These are phyloP conservation scores for Zaprionus lachaisei DNA, from an alignment of 1,140 invertebrate genomes.

Conservation along the genomic window DNA sequence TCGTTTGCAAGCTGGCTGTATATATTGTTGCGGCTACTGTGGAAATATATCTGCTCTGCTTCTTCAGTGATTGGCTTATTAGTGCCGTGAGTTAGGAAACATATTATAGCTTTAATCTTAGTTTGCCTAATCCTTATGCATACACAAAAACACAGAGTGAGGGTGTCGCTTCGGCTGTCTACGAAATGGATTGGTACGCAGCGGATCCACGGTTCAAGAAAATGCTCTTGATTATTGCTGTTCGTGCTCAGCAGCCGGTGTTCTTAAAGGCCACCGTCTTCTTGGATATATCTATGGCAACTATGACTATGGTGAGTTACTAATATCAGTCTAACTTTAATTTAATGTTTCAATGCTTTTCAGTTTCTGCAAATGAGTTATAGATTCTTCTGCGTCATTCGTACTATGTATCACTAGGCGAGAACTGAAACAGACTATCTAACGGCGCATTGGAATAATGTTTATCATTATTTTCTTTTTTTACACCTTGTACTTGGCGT, in stretches of 20 bases:
- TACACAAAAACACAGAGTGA: not conserved
- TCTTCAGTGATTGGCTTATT: conserved; percentile 17
- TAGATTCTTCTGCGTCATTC: conserved; percentile 31
- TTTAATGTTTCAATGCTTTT: not conserved
- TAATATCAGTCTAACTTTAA: not conserved
- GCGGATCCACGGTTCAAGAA: conserved; percentile 11
- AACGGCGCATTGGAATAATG: no score
- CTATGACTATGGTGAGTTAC: conserved; percentile 23
- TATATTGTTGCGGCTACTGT: conserved; percentile 41
- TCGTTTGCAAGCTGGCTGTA: conserved; percentile 41
- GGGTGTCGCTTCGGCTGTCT: conserved; percentile 16
- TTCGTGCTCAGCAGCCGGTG: conserved; percentile 22
- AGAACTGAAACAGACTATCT: no score
- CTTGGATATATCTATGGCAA: conserved; percentile 21
- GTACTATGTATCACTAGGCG: conserved; percentile 16
- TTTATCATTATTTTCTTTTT: not conserved
- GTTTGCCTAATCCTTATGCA: not conserved
- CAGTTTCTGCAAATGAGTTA: conserved; percentile 28
- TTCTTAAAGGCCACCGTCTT: conserved; percentile 26
- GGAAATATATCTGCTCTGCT: conserved; percentile 22
- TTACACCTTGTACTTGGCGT: not conserved
- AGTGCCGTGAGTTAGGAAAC: not conserved
- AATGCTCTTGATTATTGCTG: conserved; percentile 24
- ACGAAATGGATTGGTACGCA: conserved; percentile 21
- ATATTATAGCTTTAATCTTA: not conserved